Percentiles rank a stretch among this genome's conserved stretches.
Evolutionary conservation across 2,113 vertebrate genomes (phyloP).

Genomic region (Oreochromis spilurus): DNA sequence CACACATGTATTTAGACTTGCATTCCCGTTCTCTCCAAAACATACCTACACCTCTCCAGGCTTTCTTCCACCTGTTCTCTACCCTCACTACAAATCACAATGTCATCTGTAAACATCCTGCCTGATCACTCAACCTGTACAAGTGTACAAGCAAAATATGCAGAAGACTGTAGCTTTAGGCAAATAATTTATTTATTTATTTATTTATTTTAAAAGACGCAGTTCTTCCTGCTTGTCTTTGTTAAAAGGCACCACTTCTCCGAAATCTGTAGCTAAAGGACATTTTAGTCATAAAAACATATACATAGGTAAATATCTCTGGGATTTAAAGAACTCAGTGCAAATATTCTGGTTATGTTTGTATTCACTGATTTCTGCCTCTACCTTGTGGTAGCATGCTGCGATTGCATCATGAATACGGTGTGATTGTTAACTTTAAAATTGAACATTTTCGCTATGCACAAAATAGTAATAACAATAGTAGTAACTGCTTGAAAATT

Average conservation of each 20-base stretch:
- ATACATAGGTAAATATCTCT: neutral
- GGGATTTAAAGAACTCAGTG: neutral
- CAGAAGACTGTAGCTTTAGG: neutral
- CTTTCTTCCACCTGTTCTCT: too few species aligned
- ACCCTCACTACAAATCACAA: too few species aligned
- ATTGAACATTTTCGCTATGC: neutral
- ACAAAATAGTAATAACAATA: neutral
- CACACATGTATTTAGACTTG: too few species aligned
- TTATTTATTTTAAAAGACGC: neutral
- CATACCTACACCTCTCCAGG: too few species aligned
- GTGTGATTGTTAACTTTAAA: neutral
- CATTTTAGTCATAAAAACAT: neutral
- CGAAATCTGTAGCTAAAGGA: neutral
- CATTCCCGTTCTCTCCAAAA: too few species aligned
- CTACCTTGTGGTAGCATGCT: conserved; percentile 18
- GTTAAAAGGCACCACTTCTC: neutral
- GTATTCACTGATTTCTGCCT: neutral
- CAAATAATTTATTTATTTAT: neutral
- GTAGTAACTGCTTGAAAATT: neutral
- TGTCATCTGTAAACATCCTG: too few species aligned
- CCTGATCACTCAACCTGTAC: too few species aligned
- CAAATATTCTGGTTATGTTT: neutral
- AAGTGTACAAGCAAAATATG: neutral
- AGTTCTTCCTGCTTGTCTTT: neutral
- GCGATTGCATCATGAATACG: neutral